phyloP scores from a whole-genome alignment of 1,140 invertebrate species.

The Pseudobourletiella spinata region DNA sequence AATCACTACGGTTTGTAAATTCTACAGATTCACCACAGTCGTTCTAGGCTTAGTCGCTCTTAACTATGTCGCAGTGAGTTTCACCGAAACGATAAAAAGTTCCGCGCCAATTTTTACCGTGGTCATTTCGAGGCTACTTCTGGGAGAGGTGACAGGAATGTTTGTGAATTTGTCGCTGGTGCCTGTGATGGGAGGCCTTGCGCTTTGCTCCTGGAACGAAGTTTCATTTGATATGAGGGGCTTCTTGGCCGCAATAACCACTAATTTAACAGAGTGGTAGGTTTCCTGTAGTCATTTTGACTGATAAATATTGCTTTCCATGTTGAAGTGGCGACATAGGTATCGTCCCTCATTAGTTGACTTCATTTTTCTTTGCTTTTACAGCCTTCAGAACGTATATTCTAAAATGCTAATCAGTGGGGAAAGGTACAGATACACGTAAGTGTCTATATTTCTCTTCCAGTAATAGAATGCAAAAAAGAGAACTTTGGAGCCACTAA shows the following conservation, averaged over 20 bases:
- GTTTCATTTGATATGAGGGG: constrained; percentile 68
- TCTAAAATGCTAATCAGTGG: constrained; percentile 73
- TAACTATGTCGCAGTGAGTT: constrained; percentile 75
- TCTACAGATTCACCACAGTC: constrained; percentile 62
- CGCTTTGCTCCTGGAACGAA: constrained; percentile 72
- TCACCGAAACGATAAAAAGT: constrained; percentile 79
- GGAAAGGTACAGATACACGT: constrained; percentile 70
- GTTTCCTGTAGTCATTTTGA: constrained; percentile 22
- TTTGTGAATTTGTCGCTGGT: constrained; percentile 69
- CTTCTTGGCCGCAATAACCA: constrained; percentile 67
- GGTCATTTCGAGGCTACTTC: constrained; percentile 50
- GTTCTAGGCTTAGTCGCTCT: constrained; percentile 65
- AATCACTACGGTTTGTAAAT: too few species aligned
- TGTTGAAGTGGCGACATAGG: constrained; percentile 6
- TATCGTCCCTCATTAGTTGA: too few species aligned
- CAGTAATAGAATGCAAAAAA: too few species aligned
- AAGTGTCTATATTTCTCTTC: constrained; percentile 40
- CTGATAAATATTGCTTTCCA: constrained; percentile 9
- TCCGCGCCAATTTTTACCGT: constrained; percentile 77
- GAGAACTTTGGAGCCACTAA: too few species aligned
- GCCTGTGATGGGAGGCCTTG: constrained; percentile 75
- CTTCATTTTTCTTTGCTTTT: too few species aligned
- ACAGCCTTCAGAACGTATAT: constrained; percentile 70
- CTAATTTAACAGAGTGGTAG: constrained; percentile 74
- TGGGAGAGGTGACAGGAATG: constrained; percentile 62